Conservation (phyloP, 2,113 vertebrate genomes). For the Forbesichthys papilliferus region DNA sequence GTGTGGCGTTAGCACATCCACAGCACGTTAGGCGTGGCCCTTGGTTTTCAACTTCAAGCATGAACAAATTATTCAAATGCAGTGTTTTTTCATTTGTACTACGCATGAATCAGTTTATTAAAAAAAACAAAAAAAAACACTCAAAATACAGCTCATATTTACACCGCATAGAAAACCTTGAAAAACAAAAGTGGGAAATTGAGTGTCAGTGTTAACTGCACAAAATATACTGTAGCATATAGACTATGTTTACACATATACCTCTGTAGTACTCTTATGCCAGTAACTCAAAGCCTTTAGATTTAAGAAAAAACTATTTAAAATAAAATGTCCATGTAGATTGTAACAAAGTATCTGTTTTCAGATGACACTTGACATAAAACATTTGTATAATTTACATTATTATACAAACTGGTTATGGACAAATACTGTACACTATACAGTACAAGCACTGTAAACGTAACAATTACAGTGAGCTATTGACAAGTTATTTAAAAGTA, state of each 20-base stretch:
- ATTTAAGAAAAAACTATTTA: slow-evolving; percentile 30
- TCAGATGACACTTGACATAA: slow-evolving; percentile 21
- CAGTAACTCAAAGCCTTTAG: not conserved
- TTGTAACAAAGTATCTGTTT: slow-evolving; percentile 7
- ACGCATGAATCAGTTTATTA: slow-evolving; percentile 45
- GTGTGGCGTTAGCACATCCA: no score
- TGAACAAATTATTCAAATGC: not conserved
- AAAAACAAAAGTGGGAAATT: slow-evolving; percentile 54
- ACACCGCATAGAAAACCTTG: slow-evolving; percentile 57
- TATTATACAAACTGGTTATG: slow-evolving; percentile 55
- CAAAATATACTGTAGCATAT: slow-evolving; percentile 34
- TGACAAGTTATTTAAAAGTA: not conserved
- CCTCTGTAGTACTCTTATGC: no score
- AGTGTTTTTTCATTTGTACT: not conserved
- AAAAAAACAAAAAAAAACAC: slow-evolving; percentile 39
- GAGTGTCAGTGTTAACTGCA: no score
- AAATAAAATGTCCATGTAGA: slow-evolving; percentile 24
- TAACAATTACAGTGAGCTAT: slow-evolving; percentile 20
- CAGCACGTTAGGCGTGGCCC: no score
- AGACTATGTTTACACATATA: no score
- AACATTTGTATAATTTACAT: slow-evolving; percentile 55
- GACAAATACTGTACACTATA: slow-evolving; percentile 71
- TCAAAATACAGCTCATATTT: slow-evolving; percentile 61
- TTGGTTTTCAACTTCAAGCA: no score
- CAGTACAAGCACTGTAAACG: slow-evolving; percentile 48